Evolutionary conservation across 2,113 vertebrate species (phyloP).

Genomic region (Stigmatopora nigra): DNA sequence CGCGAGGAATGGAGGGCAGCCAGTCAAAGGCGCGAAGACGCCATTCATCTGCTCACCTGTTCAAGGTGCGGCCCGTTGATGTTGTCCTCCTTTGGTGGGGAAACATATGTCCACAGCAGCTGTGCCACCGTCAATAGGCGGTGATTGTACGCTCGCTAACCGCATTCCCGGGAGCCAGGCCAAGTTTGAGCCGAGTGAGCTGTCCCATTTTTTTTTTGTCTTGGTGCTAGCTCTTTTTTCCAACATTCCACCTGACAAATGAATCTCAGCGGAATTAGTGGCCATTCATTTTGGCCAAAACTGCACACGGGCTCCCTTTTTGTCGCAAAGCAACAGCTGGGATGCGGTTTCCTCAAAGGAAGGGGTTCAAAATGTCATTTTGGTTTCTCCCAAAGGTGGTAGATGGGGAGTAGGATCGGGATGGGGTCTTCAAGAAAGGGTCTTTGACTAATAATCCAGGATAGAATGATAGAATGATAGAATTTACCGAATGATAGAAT

Average conservation of each 20-base stretch:
- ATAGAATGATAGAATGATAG: too few relatives aligned
- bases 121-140: constrained; percentile 67
- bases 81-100: constrained; percentile 67
- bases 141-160: constrained; percentile 64
- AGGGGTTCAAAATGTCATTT: background rate
- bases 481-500: too few relatives aligned
- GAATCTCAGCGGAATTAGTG: constrained; percentile 32
- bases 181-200: constrained; percentile 64
- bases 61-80: constrained; percentile 70
- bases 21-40: constrained; percentile 60
- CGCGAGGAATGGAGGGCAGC: constrained; percentile 53
- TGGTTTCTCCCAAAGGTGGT: background rate
- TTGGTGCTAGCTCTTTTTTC: constrained; percentile 21
- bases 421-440: background rate
- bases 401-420: background rate
- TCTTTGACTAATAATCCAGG: background rate
- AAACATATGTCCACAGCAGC: constrained; percentile 73
- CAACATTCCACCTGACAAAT: constrained; percentile 58
- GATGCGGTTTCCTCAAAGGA: constrained; percentile 26
- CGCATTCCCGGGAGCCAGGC: constrained; percentile 68
- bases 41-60: constrained; percentile 72
- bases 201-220: constrained; percentile 59
- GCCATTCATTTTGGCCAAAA: constrained; percentile 34
- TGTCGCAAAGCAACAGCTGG: constrained; percentile 25
- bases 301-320: constrained; percentile 23